A percentile compares a stretch with the other conserved stretches of the same genome.
These are phyloP conservation scores for Tetrao urogallus DNA, from an alignment of 2,113 vertebrate species.

Conservation along the genomic window DNA sequence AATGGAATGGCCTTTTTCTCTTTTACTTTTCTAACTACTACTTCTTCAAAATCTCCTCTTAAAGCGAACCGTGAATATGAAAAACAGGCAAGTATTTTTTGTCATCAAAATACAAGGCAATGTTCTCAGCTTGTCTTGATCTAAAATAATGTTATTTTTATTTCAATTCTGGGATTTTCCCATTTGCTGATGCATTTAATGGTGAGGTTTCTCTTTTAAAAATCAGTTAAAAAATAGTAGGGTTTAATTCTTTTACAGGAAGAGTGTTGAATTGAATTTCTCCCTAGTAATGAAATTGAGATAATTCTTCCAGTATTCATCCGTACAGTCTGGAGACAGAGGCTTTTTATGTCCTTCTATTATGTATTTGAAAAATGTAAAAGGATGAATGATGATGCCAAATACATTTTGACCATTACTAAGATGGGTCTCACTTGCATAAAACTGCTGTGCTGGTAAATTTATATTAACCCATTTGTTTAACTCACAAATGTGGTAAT, in stretches of 20 bases:
- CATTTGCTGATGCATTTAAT: neutral
- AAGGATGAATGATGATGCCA: neutral
- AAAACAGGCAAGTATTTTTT: neutral
- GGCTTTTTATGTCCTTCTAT: neutral
- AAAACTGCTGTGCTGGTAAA: neutral
- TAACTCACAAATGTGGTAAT: neutral
- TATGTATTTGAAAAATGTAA: neutral
- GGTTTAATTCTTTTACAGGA: neutral
- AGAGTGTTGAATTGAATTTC: fast-evolving
- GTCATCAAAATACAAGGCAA: neutral
- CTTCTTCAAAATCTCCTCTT: neutral
- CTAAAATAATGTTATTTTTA: neutral
- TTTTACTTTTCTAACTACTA: neutral
- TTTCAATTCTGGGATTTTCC: neutral
- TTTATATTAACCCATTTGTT: neutral
- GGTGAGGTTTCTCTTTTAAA: neutral
- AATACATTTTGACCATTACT: neutral
- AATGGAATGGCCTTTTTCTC: neutral
- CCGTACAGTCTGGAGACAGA: neutral
- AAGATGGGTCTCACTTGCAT: neutral
- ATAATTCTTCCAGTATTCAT: neutral
- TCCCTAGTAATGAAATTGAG: neutral
- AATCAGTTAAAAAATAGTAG: neutral
- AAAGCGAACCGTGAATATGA: neutral
- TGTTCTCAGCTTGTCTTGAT: neutral